Percentiles rank a stretch among this genome's conserved stretches.
Evolutionary conservation across 2,113 vertebrate species (phyloP).

Genomic region (Oryzias melastigma): DNA sequence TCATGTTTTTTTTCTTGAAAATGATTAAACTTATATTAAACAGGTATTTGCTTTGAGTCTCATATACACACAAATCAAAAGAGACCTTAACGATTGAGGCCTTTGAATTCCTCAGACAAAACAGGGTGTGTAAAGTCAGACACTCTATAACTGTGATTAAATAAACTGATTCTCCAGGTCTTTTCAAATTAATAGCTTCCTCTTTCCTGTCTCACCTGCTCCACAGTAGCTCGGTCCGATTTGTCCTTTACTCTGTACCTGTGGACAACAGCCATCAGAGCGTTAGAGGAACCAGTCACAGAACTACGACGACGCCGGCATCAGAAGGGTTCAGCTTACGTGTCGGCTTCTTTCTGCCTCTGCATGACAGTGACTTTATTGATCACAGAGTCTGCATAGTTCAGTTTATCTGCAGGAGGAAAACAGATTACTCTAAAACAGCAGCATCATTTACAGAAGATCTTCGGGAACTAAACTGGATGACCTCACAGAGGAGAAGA

Average conservation of each 20-base stretch:
- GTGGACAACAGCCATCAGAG: conserved; percentile 31
- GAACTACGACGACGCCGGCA: neutral
- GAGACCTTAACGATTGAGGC: no score
- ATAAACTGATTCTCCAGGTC: neutral
- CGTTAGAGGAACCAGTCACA: conserved; percentile 1
- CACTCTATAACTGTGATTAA: no score
- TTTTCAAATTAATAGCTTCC: conserved; percentile 17
- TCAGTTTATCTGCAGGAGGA: conserved; percentile 67
- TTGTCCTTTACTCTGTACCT: conserved; percentile 97
- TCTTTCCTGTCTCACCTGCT: conserved; percentile 79
- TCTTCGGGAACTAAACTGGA: no score
- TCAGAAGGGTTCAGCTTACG: conserved; percentile 41
- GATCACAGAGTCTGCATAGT: conserved; percentile 68
- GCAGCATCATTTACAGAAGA: neutral
- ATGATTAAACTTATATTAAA: no score
- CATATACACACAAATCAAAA: no score
- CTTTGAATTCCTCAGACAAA: no score
- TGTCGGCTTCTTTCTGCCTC: conserved; percentile 70
- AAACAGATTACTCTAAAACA: neutral
- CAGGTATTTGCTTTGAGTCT: no score
- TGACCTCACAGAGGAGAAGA: no score
- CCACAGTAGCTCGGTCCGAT: conserved; percentile 94
- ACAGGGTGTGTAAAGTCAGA: no score
- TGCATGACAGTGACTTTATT: conserved; percentile 76
- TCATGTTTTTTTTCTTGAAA: no score